A percentile compares a stretch with the other conserved stretches of the same genome.
phyloP scores from a whole-genome alignment of 2,113 vertebrate genomes.

The Neoarius graeffei region DNA sequence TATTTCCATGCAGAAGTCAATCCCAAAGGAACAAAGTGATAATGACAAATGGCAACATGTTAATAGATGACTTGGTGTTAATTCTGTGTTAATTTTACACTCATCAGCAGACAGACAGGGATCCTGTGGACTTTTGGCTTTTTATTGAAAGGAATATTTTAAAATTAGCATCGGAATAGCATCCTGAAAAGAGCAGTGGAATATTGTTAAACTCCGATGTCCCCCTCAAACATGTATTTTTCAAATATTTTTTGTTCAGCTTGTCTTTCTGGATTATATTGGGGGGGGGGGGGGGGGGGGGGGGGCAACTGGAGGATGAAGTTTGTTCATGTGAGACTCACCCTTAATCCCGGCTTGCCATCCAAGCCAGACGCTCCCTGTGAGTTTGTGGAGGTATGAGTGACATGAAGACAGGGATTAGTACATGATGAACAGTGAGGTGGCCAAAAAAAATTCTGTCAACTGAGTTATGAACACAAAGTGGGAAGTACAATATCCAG shows the following conservation, averaged over 20 bases:
- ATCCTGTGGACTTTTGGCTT: slow-evolving; percentile 10
- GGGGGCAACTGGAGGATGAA: slow-evolving; percentile 60
- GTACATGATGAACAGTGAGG: slow-evolving; percentile 78
- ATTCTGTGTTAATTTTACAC: slow-evolving; percentile 69
- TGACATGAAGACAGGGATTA: slow-evolving; percentile 96
- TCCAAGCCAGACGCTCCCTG: slow-evolving; percentile 99
- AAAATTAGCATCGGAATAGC: neutral
- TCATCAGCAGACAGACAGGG: slow-evolving; percentile 45
- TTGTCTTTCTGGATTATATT: slow-evolving; percentile 16
- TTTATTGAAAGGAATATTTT: neutral
- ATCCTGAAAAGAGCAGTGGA: neutral
- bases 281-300: slow-evolving; percentile 2
- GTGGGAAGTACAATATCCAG: slow-evolving; percentile 24
- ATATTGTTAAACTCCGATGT: too few relatives aligned
- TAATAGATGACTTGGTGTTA: slow-evolving; percentile 77
- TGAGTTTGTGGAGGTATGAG: slow-evolving; percentile 88
- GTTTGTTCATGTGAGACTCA: slow-evolving; percentile 85
- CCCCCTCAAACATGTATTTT: neutral
- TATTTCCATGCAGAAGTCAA: slow-evolving; percentile 39
- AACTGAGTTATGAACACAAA: slow-evolving; percentile 36
- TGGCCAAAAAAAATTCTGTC: slow-evolving; percentile 39
- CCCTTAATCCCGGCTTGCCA: slow-evolving; percentile 97
- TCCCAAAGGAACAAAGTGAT: slow-evolving; percentile 53
- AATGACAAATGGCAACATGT: slow-evolving; percentile 60
- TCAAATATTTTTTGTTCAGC: neutral